These are phyloP conservation scores for Mechanitis mazaeus DNA, from an alignment of 2,888 invertebrate species.

Conservation along the genomic window DNA sequence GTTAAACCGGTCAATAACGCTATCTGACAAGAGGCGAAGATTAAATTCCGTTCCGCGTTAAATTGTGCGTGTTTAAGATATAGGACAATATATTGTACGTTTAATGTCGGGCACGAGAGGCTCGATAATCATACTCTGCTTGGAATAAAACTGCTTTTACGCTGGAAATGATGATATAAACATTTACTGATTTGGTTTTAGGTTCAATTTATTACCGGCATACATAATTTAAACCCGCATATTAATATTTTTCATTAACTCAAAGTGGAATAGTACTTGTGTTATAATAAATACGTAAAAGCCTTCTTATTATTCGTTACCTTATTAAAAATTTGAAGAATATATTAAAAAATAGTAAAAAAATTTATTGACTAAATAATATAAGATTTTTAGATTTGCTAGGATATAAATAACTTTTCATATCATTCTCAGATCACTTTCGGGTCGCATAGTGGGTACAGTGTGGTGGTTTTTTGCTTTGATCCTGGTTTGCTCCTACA, in stretches of 20 bases:
- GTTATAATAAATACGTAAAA: too few species aligned
- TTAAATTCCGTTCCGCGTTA: slow-evolving; percentile 31
- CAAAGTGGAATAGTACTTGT: too few species aligned
- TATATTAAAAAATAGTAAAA: too few species aligned
- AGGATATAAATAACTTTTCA: too few species aligned
- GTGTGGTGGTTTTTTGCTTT: slow-evolving; percentile 99
- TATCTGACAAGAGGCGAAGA: slow-evolving; percentile 7
- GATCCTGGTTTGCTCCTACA: slow-evolving; percentile 98
- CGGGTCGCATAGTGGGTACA: slow-evolving; percentile 96
- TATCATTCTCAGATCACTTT: slow-evolving; percentile 80
- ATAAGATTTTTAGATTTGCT: too few species aligned
- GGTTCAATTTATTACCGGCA: neutral
- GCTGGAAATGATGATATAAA: slow-evolving; percentile 1
- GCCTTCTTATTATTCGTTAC: too few species aligned
- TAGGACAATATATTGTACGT: slow-evolving; percentile 34
- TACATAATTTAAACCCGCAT: neutral
- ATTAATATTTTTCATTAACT: neutral
- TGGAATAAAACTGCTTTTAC: slow-evolving; percentile 17
- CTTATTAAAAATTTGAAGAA: too few species aligned
- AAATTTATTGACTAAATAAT: too few species aligned
- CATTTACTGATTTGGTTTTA: neutral
- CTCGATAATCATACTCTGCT: slow-evolving; percentile 37
- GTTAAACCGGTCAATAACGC: slow-evolving; percentile 1
- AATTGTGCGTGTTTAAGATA: slow-evolving; percentile 40
- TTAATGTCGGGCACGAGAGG: slow-evolving; percentile 30